These are phyloP conservation scores for Rhynchomys soricoides DNA, from an alignment of 2,113 vertebrate species.

Conservation along the genomic window DNA sequence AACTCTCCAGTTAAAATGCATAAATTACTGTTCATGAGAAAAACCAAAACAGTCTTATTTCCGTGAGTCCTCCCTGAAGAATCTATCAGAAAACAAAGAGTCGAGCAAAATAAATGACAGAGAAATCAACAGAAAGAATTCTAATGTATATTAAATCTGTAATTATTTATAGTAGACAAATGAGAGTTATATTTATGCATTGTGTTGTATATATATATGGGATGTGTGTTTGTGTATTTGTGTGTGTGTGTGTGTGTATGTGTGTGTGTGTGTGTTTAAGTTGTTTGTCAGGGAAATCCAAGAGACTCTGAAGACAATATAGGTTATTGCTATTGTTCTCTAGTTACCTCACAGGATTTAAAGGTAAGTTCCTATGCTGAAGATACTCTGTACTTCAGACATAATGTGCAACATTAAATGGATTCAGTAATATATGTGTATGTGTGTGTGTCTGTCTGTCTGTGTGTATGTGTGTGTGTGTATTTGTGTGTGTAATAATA, in stretches of 20 bases:
- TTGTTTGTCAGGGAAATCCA: background rate
- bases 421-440: background rate
- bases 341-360: background rate
- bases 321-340: background rate
- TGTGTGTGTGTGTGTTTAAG: background rate
- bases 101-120: background rate
- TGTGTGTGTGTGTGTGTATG: background rate
- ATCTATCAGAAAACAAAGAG: conserved; percentile 18
- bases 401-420: background rate
- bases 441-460: background rate
- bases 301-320: background rate
- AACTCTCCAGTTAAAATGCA: background rate
- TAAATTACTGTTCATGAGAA: background rate
- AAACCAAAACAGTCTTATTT: background rate
- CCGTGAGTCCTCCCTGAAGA: background rate
- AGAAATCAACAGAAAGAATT: background rate
- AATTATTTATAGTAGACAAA: background rate
- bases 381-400: background rate
- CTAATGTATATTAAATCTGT: background rate
- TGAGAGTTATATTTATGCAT: background rate
- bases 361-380: background rate
- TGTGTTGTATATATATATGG: background rate
- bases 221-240: background rate
- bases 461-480: background rate
- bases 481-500: background rate